Evolutionary conservation across 2,888 invertebrate genomes (phyloP), one percentile per base, ranked within the genome.

Genomic region (Stenchaetothrips biformis): DNA sequence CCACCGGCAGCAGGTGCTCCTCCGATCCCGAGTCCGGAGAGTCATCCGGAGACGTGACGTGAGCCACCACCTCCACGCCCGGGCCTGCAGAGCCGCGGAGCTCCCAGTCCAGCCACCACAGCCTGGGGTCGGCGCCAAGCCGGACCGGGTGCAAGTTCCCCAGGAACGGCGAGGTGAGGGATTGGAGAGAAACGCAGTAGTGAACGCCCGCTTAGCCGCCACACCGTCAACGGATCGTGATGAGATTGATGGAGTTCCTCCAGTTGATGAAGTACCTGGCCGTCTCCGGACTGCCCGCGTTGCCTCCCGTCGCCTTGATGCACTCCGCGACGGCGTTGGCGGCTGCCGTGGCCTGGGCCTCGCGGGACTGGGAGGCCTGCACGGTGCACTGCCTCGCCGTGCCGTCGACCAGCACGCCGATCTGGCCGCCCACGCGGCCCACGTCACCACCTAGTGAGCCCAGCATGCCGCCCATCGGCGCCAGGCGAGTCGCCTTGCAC

Each of bases 341-440:
- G 67, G 67, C 67, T 25, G 67, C 2, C 9, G 25, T 21, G 21
- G 67, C 67, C 25, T 6, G 21, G 8, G 67, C 25, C 25, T 74
- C 67, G 25, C 67, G 67, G 21, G 67, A 11, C 21, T 74, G 67
- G 11, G 67, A 21, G 25, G 67, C 21, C 25, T 21, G 21, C 9
- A 74, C 11, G 67, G 67, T 74, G 67, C 67, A 74, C 21, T 74
- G 67, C 9, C 67, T 21, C 25, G 67, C 67, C 21, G 11, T 21
- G 67, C 67, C 67, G 67, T 74, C 67, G 25, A 74, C 67, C 67
- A 74, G 67, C 21, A 74, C 25, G 9, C 21, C 67, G 21, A 74
- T 21, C 67, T 74, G 21, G 21, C 21, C 21, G 25, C 21, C 8
- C 67, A 74, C 67, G 7, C 21, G 21, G 67, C 67, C 67, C 67